Evolutionary conservation across 2,797 vertebrate species (phyloP).

Genomic region (Neosilurus hyrtlii): DNA sequence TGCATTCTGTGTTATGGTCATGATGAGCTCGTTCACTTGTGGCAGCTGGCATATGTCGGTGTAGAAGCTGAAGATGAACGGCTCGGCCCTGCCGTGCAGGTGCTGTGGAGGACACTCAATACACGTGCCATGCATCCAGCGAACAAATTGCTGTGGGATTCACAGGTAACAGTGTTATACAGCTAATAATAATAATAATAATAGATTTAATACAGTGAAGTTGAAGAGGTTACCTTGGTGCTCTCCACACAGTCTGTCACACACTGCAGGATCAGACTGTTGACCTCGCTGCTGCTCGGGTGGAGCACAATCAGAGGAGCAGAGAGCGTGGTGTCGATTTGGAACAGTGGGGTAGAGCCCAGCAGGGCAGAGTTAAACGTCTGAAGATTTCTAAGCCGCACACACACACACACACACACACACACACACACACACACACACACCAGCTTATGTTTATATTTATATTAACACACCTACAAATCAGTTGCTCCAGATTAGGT

Average conservation of each 20-base stretch:
- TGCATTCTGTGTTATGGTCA: conserved; percentile 77
- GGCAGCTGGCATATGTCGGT: conserved; percentile 79
- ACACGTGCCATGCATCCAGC: conserved; percentile 92
- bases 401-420: conserved; percentile 21
- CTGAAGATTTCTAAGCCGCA: conserved; percentile 79
- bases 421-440: conserved; percentile 1
- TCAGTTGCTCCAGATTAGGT: too few relatives aligned
- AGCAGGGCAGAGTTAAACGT: conserved; percentile 76
- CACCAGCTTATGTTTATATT: too few relatives aligned
- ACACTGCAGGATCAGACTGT: conserved; percentile 77
- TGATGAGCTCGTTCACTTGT: conserved; percentile 75
- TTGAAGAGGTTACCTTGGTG: conserved; percentile 73
- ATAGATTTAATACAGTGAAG: background rate
- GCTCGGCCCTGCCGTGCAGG: conserved; percentile 70
- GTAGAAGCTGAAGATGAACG: conserved; percentile 79
- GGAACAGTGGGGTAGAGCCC: conserved; percentile 76
- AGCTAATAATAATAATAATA: background rate
- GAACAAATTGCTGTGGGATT: conserved; percentile 78
- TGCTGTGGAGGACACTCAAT: conserved; percentile 84
- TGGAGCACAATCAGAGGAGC: conserved; percentile 82
- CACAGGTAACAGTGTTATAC: background rate
- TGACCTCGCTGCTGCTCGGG: conserved; percentile 80
- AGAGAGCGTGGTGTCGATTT: conserved; percentile 81
- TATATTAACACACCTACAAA: too few relatives aligned
- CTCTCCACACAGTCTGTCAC: conserved; percentile 81